Evolutionary conservation across 2,888 invertebrate species (phyloP).

Genomic region (Synanthedon vespiformis): DNA sequence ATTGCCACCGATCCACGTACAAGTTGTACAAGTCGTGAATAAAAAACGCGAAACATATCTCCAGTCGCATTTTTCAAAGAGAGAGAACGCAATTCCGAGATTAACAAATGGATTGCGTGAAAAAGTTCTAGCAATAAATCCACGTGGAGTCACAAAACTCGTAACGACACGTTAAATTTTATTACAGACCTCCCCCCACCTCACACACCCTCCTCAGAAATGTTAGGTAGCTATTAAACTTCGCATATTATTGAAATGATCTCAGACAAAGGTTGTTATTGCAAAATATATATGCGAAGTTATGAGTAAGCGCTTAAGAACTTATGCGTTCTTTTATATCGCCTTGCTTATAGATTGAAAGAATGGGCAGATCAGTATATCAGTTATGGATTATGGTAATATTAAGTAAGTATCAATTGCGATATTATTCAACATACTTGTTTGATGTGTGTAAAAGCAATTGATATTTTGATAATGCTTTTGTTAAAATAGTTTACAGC

Average conservation of each 20-base stretch:
- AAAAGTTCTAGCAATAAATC: constrained; percentile 57
- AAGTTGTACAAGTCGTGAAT: constrained; percentile 1
- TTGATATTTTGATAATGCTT: too few species aligned
- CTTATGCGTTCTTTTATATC: constrained; percentile 1
- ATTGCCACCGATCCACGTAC: neutral
- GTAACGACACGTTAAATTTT: constrained; percentile 56
- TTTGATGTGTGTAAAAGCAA: too few species aligned
- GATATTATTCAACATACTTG: too few species aligned
- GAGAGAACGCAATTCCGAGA: constrained; percentile 29
- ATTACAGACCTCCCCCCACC: constrained; percentile 22
- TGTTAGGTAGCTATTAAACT: constrained; percentile 49
- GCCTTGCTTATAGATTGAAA: too few species aligned
- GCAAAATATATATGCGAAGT: constrained; percentile 34
- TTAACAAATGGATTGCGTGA: constrained; percentile 52
- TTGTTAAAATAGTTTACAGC: too few species aligned
- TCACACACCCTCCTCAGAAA: constrained; percentile 25
- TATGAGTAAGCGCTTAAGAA: constrained; percentile 26
- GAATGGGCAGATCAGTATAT: too few species aligned
- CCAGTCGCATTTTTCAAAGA: constrained; percentile 26
- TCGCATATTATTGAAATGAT: constrained; percentile 61
- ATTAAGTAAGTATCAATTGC: too few species aligned
- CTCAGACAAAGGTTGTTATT: constrained; percentile 43
- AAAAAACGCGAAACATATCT: constrained; percentile 13
- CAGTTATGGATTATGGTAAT: too few species aligned
- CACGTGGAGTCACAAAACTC: constrained; percentile 47